Evolutionary conservation across 1,140 invertebrate species (phyloP).

Genomic region (Euwallacea similis): DNA sequence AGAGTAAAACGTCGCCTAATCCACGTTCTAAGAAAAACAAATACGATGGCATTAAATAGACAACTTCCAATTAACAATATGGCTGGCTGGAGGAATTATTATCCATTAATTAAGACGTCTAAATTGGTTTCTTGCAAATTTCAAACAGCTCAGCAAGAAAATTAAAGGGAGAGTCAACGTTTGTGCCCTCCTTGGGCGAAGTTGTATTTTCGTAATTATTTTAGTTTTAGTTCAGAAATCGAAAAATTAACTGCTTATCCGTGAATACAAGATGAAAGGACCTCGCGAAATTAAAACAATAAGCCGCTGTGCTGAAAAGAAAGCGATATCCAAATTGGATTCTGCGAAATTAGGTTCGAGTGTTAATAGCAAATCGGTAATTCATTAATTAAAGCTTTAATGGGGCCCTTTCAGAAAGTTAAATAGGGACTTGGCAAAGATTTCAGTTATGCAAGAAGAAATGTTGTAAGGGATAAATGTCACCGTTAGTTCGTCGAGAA

Average conservation of each 20-base stretch:
- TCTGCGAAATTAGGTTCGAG: slow-evolving; percentile 13
- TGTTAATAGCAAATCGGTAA: slow-evolving; percentile 22
- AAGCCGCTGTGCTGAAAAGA: slow-evolving; percentile 18
- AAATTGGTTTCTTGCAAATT: slow-evolving; percentile 38
- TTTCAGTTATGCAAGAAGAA: slow-evolving; percentile 14
- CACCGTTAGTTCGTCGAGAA: neutral
- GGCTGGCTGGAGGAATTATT: slow-evolving; percentile 35
- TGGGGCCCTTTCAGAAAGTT: slow-evolving; percentile 13
- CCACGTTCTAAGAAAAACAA: slow-evolving; percentile 27
- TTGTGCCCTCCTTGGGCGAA: slow-evolving; percentile 11
- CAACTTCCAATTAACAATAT: slow-evolving; percentile 38
- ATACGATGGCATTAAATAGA: slow-evolving; percentile 34
- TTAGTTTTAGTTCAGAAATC: slow-evolving; percentile 20
- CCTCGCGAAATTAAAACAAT: slow-evolving; percentile 21
- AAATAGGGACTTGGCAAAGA: slow-evolving; percentile 10
- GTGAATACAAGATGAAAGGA: slow-evolving; percentile 10
- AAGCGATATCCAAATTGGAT: slow-evolving; percentile 18
- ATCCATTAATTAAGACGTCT: slow-evolving; percentile 36
- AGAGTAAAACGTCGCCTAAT: neutral
- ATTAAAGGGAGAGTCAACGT: slow-evolving; percentile 12
- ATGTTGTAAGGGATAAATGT: slow-evolving; percentile 12
- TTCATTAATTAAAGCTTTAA: slow-evolving; percentile 27
- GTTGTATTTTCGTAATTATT: slow-evolving; percentile 22
- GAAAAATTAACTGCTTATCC: slow-evolving; percentile 23
- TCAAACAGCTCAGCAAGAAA: slow-evolving; percentile 26